Evolutionary conservation across 2,888 invertebrate species (phyloP).

Genomic region (Torymus aiolomorphi): DNA sequence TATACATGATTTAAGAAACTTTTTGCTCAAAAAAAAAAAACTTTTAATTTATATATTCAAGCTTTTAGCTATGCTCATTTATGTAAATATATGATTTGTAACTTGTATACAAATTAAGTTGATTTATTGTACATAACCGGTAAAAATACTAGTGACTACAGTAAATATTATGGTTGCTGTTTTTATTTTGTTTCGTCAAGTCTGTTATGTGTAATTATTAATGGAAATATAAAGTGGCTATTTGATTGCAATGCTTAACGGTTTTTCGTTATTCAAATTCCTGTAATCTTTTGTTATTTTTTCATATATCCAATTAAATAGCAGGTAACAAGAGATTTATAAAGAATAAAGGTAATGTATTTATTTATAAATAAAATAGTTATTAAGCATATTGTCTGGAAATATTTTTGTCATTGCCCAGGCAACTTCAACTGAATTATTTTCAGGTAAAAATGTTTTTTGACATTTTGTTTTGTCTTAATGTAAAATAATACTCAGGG

Average conservation of each 20-base stretch:
- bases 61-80: conserved; percentile 56
- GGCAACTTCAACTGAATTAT: too few relatives aligned
- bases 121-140: conserved; percentile 59
- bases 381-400: too few relatives aligned
- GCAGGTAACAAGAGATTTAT: too few relatives aligned
- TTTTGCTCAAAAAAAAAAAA: conserved; percentile 45
- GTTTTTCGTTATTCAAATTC: conserved; percentile 8
- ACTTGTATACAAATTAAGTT: conserved; percentile 58
- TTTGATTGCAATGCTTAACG: conserved; percentile 53
- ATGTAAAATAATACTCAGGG: too few relatives aligned
- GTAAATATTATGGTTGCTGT: conserved; percentile 58
- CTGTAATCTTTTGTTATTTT: not conserved
- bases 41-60: conserved; percentile 55
- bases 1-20: conserved; percentile 51
- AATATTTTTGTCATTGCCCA: too few relatives aligned
- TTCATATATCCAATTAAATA: too few relatives aligned
- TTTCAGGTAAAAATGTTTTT: too few relatives aligned
- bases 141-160: conserved; percentile 58
- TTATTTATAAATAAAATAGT: too few relatives aligned
- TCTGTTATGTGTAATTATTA: conserved; percentile 59
- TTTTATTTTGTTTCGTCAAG: conserved; percentile 58
- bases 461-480: too few relatives aligned
- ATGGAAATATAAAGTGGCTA: conserved; percentile 58
- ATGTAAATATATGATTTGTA: conserved; percentile 59
- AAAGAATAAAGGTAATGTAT: too few relatives aligned